Conservation (phyloP, 2,888 invertebrate genomes). For the Perithous albicinctus region DNA sequence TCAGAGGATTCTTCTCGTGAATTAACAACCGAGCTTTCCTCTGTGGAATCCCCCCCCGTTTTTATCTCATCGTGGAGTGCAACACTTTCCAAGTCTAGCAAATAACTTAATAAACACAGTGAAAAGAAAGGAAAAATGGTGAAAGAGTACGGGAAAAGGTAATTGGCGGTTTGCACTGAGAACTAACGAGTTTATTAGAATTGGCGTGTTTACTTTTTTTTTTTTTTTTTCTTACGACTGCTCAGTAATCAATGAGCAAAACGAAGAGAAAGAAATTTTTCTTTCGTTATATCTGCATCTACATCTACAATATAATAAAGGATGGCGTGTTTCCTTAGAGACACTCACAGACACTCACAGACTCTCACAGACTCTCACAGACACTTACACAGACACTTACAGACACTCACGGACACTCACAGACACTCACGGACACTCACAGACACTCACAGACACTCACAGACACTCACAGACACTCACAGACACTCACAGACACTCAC, state of each 20-base stretch:
- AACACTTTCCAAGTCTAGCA: constrained; percentile 5
- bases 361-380: too few species aligned
- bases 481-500: too few species aligned
- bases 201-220: not conserved
- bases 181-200: not conserved
- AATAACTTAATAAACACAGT: constrained; percentile 15
- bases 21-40: constrained; percentile 26
- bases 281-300: not conserved
- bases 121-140: not conserved
- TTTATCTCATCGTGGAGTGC: not conserved
- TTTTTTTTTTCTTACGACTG: not conserved
- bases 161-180: not conserved
- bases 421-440: too few species aligned
- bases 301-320: too few species aligned
- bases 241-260: not conserved
- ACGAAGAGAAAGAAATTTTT: not conserved
- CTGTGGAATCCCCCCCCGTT: constrained; percentile 9
- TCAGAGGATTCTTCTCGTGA: not conserved
- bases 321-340: too few species aligned
- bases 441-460: too few species aligned
- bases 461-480: too few species aligned
- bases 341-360: too few species aligned
- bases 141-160: not conserved
- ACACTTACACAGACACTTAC: too few species aligned
- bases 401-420: too few species aligned